Conservation (phyloP, 2,797 vertebrate genomes). For the Mustela erminea region DNA sequence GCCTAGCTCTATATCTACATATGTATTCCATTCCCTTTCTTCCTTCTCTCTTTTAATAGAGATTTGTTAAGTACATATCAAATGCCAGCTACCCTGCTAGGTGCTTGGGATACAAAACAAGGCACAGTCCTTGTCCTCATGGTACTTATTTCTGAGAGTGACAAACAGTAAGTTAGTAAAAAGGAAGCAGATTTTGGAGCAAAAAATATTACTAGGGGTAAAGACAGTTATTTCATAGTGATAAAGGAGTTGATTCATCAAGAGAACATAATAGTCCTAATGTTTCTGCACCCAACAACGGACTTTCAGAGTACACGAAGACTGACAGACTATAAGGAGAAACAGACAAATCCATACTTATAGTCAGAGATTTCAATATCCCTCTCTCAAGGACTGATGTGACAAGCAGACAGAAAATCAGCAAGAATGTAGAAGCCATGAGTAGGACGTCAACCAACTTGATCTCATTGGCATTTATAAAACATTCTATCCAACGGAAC, state of each 20-base stretch:
- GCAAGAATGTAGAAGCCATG: neutral
- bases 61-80: constrained; percentile 38
- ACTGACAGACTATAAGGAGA: constrained; percentile 5
- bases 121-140: neutral
- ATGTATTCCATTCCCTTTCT: neutral
- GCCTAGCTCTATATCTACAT: neutral
- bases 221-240: neutral
- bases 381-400: constrained; percentile 1
- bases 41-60: constrained; percentile 6
- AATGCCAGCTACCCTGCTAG: neutral
- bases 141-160: constrained; percentile 49
- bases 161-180: constrained; percentile 1
- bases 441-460: neutral
- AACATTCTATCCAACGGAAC: neutral
- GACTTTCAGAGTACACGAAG: constrained; percentile 18
- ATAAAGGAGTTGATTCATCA: neutral
- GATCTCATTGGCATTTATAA: constrained; percentile 2
- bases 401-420: constrained; percentile 40
- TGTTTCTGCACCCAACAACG: neutral
- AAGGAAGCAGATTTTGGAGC: constrained; percentile 39
- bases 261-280: neutral
- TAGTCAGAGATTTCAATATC: neutral
- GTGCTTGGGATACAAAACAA: neutral
- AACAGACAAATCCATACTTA: constrained; percentile 1
- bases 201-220: constrained; percentile 35